Evolutionary conservation across 2,113 vertebrate genomes (phyloP).

Genomic region (Reinhardtius hippoglossoides): DNA sequence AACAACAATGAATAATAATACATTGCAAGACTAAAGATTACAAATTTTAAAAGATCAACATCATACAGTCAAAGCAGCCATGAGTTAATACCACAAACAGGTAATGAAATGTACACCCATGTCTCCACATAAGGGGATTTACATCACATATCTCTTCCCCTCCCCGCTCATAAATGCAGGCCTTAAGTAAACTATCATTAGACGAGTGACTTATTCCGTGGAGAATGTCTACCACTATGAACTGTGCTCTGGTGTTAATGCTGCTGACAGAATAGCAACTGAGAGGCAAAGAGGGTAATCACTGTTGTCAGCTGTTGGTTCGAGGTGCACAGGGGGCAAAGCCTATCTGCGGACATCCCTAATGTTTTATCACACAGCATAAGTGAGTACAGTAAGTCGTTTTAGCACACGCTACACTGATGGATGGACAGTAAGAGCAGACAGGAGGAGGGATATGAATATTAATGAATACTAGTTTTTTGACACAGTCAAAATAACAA

Average conservation of each 20-base stretch:
- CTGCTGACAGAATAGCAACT: conserved; percentile 55
- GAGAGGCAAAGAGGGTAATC: conserved; percentile 66
- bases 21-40: background rate
- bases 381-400: conserved; percentile 59
- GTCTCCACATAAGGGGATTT: background rate
- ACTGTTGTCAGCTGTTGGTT: conserved; percentile 71
- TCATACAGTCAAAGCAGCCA: background rate
- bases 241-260: conserved; percentile 43
- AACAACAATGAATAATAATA: background rate
- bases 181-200: conserved; percentile 42
- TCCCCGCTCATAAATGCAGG: conserved; percentile 9
- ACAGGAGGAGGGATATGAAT: background rate
- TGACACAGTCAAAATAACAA: background rate
- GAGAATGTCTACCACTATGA: conserved; percentile 11
- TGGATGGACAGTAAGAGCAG: conserved; percentile 41
- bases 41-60: background rate
- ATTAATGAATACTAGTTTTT: background rate
- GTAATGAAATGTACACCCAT: too few species aligned
- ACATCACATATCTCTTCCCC: conserved; percentile 3
- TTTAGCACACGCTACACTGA: conserved; percentile 39
- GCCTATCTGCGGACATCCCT: conserved; percentile 61
- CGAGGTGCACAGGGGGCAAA: conserved; percentile 59
- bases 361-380: conserved; percentile 64
- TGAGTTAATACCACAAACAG: background rate
- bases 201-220: conserved; percentile 40